phyloP scores from a whole-genome alignment of 53 echinoderm and acorn worm genomes.

The Crossaster papposus region DNA sequence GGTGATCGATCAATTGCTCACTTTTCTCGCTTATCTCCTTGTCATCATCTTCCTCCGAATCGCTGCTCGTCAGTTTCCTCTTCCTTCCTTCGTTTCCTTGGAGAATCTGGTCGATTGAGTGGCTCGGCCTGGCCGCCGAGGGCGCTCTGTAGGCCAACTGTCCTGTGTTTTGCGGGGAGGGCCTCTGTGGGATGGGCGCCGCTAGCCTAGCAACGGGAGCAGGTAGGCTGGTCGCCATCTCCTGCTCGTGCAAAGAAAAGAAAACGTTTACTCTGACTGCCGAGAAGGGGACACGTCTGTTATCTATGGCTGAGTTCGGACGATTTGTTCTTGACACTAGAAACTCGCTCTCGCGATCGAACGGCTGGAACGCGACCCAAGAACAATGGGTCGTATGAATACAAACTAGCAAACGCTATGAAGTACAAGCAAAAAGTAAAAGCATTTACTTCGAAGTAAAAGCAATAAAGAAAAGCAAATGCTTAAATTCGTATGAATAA shows the following conservation, averaged over 20 bases:
- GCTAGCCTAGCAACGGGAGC: slow-evolving; percentile 61
- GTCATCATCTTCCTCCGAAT: slow-evolving; percentile 27
- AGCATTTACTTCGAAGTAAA: no score
- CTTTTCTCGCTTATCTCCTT: slow-evolving; percentile 19
- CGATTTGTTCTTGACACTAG: no score
- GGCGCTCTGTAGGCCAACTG: slow-evolving; percentile 29
- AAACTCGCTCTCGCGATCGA: no score
- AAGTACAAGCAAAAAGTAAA: no score
- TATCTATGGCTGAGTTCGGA: no score
- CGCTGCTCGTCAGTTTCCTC: slow-evolving; percentile 41
- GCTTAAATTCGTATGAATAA: no score
- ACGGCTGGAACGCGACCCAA: no score
- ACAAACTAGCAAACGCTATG: no score
- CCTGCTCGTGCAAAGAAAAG: slow-evolving; percentile 20
- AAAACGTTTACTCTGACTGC: no score
- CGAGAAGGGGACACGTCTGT: no score
- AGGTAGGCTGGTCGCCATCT: slow-evolving; percentile 48
- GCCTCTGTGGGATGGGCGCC: slow-evolving; percentile 61
- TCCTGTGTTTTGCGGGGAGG: slow-evolving; percentile 1
- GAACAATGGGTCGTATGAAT: no score
- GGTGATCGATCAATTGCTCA: background rate
- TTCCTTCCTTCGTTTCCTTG: slow-evolving; percentile 55
- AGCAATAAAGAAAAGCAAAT: no score
- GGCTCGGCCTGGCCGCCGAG: slow-evolving; percentile 37
- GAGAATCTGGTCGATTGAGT: slow-evolving; percentile 67